phyloP scores from a whole-genome alignment of 1,140 invertebrate species.

The Trypoxylus dichotomus region DNA sequence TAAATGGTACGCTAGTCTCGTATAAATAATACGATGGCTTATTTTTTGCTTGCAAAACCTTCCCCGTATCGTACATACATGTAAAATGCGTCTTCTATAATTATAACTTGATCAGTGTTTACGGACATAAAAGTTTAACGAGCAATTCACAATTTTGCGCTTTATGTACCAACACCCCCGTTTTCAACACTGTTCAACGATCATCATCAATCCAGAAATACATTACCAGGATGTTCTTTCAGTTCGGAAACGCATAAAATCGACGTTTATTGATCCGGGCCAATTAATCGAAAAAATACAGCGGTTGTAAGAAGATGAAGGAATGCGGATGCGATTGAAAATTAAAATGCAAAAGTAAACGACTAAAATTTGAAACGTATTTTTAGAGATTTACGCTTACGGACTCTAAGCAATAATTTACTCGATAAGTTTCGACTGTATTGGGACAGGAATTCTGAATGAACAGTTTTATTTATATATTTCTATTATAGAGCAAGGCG shows the following conservation, averaged over 20 bases:
- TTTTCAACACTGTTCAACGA: neutral
- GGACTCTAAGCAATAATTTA: neutral
- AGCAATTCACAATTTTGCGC: conserved; percentile 14
- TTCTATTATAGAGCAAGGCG: too few relatives aligned
- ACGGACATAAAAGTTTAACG: conserved; percentile 3
- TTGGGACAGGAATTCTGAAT: too few relatives aligned
- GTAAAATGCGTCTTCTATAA: neutral
- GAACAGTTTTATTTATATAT: too few relatives aligned
- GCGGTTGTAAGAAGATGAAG: neutral
- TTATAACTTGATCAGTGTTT: neutral
- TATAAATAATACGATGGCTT: neutral
- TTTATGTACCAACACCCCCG: neutral
- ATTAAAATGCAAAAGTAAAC: neutral
- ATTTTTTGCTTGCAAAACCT: conserved; percentile 5
- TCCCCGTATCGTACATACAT: neutral
- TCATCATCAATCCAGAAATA: conserved; percentile 12
- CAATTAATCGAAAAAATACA: neutral
- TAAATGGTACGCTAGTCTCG: neutral
- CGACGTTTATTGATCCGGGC: neutral
- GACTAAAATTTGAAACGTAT: neutral
- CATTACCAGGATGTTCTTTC: neutral
- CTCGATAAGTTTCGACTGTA: too few relatives aligned
- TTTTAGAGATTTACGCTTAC: neutral
- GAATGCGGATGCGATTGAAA: neutral
- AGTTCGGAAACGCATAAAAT: neutral